These are phyloP conservation scores for Cyanoliseus patagonus DNA, from an alignment of 2,113 vertebrate genomes.

Conservation along the genomic window DNA sequence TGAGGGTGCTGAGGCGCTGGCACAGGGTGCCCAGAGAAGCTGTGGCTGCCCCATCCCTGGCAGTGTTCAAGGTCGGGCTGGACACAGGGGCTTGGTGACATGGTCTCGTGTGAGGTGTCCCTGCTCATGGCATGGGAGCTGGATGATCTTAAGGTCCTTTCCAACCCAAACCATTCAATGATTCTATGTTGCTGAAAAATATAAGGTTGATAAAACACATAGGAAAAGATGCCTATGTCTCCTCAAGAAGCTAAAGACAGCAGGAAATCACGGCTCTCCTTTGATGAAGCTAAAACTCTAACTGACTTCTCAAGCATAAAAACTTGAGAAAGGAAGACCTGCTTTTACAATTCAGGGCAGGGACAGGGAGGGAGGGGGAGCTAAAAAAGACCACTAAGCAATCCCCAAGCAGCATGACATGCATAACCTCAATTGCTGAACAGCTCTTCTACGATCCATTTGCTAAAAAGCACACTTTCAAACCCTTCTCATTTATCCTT, in stretches of 20 bases:
- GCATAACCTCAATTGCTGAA: background rate
- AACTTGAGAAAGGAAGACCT: background rate
- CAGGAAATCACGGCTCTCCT: background rate
- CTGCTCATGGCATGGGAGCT: background rate
- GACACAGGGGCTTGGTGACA: background rate
- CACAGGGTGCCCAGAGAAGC: background rate
- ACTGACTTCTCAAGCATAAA: background rate
- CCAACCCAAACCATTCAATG: background rate
- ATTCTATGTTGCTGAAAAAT: background rate
- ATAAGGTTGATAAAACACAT: background rate
- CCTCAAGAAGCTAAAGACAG: background rate
- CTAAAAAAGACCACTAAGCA: background rate
- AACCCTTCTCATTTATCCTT: background rate
- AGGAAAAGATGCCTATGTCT: background rate
- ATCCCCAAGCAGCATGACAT: background rate
- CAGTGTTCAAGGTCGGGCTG: background rate
- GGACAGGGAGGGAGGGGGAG: background rate
- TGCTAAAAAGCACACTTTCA: background rate
- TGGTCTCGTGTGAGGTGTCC: fast-evolving
- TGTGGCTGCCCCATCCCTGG: background rate
- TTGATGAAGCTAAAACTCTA: background rate
- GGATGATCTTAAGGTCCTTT: background rate
- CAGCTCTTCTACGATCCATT: background rate
- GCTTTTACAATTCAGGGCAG: fast-evolving
- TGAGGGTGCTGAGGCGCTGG: too few species aligned